Evolutionary conservation across 2,113 vertebrate genomes (phyloP).

Genomic region (Axis porcinus): DNA sequence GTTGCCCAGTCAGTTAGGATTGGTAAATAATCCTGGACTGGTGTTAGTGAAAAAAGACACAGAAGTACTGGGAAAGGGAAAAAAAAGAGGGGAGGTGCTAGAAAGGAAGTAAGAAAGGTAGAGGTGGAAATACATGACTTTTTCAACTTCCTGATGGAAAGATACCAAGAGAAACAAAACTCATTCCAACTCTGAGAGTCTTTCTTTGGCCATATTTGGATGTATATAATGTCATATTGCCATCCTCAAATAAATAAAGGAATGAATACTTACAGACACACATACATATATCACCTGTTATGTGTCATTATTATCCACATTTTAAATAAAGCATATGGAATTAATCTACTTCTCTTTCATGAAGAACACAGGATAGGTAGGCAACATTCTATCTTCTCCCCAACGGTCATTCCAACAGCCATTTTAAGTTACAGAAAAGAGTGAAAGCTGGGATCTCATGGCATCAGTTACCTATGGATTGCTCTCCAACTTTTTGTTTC

Average conservation of each 20-base stretch:
- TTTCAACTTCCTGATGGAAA: slow-evolving; percentile 70
- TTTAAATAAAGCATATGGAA: slow-evolving; percentile 10
- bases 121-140: slow-evolving; percentile 50
- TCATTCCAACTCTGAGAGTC: neutral
- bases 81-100: neutral
- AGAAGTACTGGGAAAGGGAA: neutral
- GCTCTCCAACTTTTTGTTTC: neutral
- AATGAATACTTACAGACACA: neutral
- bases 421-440: slow-evolving; percentile 8
- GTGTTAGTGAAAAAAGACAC: slow-evolving; percentile 24
- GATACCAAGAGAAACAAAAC: slow-evolving; percentile 53
- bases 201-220: neutral
- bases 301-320: neutral
- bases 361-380: neutral
- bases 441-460: neutral
- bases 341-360: neutral
- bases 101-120: slow-evolving; percentile 34
- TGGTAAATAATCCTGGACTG: neutral
- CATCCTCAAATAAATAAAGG: neutral
- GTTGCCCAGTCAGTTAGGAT: neutral
- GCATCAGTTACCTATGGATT: neutral
- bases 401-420: slow-evolving; percentile 45
- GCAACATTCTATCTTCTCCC: neutral
- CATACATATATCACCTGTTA: neutral
- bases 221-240: neutral